phyloP scores from a whole-genome alignment of 2,797 vertebrate species.

The Artibeus lituratus region DNA sequence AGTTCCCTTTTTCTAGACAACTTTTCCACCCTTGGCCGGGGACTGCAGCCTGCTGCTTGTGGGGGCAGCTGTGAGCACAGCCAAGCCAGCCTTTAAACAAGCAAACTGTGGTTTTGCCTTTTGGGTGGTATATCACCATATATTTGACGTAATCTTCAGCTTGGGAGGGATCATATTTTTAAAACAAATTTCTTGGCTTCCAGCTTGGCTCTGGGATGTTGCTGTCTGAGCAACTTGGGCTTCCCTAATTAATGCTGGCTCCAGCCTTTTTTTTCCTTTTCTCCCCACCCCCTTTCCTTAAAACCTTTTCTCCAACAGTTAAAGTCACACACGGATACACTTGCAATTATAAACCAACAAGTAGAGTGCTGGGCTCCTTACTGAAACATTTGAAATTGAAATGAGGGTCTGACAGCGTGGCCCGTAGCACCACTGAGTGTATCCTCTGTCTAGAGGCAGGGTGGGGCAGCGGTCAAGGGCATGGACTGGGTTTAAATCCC shows the following conservation, averaged over 20 bases:
- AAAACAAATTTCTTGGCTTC: conserved; percentile 64
- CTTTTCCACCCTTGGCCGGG: conserved; percentile 60
- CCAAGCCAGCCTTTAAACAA: conserved; percentile 67
- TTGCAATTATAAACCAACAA: not conserved
- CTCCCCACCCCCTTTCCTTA: not conserved
- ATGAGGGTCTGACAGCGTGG: not conserved
- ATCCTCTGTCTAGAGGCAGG: not conserved
- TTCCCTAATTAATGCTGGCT: conserved; percentile 50
- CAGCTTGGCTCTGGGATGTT: conserved; percentile 12
- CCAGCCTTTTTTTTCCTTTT: not conserved
- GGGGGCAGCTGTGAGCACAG: conserved; percentile 37
- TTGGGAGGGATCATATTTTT: conserved; percentile 66
- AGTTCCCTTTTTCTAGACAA: not conserved
- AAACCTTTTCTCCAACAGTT: not conserved
- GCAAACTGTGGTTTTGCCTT: conserved; percentile 58
- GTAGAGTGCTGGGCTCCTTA: not conserved
- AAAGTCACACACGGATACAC: not conserved
- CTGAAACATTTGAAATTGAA: not conserved
- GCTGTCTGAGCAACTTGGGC: not conserved
- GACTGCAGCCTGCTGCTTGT: conserved; percentile 27
- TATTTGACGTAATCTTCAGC: conserved; percentile 61
- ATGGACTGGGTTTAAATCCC: not conserved
- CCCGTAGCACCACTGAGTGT: not conserved
- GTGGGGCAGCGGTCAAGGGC: not conserved
- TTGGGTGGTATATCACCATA: conserved; percentile 65